These are phyloP conservation scores for Penaeus chinensis DNA, from an alignment of 1,140 invertebrate genomes.

Conservation along the genomic window DNA sequence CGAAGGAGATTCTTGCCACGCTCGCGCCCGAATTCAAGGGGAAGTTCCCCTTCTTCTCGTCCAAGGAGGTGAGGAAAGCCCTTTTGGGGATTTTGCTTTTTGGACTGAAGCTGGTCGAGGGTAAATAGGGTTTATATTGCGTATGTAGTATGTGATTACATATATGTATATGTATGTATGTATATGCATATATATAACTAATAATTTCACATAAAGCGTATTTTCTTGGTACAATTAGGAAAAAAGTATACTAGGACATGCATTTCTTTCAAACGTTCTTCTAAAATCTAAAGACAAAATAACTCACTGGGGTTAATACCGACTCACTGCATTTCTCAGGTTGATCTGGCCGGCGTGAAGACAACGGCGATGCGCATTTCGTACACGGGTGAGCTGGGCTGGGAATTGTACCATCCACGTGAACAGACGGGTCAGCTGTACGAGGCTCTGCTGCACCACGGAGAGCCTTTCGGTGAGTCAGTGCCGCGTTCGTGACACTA, in stretches of 20 bases:
- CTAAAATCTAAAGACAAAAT: background rate
- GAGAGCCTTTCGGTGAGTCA: slow-evolving; percentile 64
- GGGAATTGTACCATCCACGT: slow-evolving; percentile 67
- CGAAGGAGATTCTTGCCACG: slow-evolving; percentile 65
- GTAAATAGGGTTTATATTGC: background rate
- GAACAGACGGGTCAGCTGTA: slow-evolving; percentile 65
- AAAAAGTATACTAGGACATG: too few relatives aligned
- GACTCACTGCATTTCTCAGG: slow-evolving; percentile 7
- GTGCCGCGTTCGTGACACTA: background rate
- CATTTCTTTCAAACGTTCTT: too few relatives aligned
- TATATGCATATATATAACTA: too few relatives aligned
- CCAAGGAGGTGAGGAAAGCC: slow-evolving; percentile 56
- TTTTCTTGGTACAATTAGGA: too few relatives aligned
- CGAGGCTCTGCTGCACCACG: slow-evolving; percentile 65
- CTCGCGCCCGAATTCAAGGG: slow-evolving; percentile 61
- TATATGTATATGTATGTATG: too few relatives aligned
- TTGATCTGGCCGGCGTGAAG: slow-evolving; percentile 64
- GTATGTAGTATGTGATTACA: background rate
- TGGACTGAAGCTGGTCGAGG: background rate
- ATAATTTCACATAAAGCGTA: too few relatives aligned
- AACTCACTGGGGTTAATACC: background rate
- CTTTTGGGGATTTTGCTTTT: too few relatives aligned
- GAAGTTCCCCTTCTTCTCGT: slow-evolving; percentile 64
- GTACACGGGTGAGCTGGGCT: slow-evolving; percentile 69
- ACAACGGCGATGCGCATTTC: slow-evolving; percentile 66